These are phyloP conservation scores for Notamacropus eugenii DNA, from an alignment of 2,797 vertebrate genomes.

Conservation along the genomic window DNA sequence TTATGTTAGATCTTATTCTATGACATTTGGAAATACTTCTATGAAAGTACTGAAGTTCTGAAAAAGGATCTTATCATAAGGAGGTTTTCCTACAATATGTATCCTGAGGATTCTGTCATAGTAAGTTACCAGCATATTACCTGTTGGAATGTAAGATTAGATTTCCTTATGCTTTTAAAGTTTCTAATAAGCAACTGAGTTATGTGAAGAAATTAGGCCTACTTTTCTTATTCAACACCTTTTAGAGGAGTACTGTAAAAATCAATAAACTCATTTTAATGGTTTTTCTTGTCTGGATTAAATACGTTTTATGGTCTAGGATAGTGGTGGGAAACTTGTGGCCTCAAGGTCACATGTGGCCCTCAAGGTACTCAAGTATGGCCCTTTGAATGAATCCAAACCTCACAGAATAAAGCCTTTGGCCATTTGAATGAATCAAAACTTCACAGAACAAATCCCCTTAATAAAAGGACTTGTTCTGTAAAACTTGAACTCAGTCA, in stretches of 20 bases:
- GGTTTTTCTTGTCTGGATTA: constrained; percentile 46
- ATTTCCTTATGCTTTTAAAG: constrained; percentile 25
- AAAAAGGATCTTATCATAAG: not conserved
- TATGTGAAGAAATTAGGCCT: constrained; percentile 2
- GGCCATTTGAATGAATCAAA: too few species aligned
- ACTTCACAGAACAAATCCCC: too few species aligned
- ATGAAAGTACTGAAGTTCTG: not conserved
- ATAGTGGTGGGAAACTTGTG: too few species aligned
- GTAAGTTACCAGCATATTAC: not conserved
- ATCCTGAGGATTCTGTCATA: not conserved
- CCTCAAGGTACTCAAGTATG: too few species aligned
- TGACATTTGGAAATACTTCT: not conserved
- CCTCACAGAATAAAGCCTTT: too few species aligned
- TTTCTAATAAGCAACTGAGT: constrained; percentile 31
- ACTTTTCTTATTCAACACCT: constrained; percentile 3
- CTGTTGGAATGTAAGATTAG: constrained; percentile 5
- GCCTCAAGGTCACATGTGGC: too few species aligned
- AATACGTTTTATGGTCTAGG: not conserved
- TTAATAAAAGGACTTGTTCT: too few species aligned
- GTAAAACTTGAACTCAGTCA: too few species aligned
- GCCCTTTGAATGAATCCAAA: too few species aligned
- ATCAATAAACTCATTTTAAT: not conserved
- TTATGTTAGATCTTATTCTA: not conserved
- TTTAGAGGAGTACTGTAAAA: constrained; percentile 33
- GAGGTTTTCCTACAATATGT: not conserved